These are phyloP conservation scores for Chrysopa pallens DNA, from an alignment of 1,140 invertebrate species.

Conservation along the genomic window DNA sequence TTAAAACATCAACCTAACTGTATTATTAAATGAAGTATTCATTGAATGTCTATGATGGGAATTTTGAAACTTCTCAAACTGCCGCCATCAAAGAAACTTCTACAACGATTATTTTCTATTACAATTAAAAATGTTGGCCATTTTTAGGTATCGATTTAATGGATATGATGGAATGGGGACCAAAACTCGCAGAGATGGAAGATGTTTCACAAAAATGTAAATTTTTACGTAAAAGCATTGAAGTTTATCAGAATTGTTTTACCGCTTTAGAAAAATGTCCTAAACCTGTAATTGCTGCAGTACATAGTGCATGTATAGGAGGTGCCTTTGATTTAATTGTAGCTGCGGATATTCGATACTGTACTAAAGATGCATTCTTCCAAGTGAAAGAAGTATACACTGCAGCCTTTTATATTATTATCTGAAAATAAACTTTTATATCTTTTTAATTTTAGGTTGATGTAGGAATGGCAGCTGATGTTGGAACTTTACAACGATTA, in stretches of 20 bases:
- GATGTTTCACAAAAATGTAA: slow-evolving; percentile 69
- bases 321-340: slow-evolving; percentile 76
- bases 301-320: slow-evolving; percentile 81
- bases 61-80: neutral
- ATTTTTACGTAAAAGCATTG: slow-evolving; percentile 43
- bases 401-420: neutral
- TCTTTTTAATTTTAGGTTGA: slow-evolving; percentile 25
- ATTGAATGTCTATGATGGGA: neutral
- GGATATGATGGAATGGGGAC: slow-evolving; percentile 37
- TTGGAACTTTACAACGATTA: slow-evolving; percentile 82
- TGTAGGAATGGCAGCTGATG: slow-evolving; percentile 82
- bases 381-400: slow-evolving; percentile 68
- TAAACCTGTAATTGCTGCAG: slow-evolving; percentile 79
- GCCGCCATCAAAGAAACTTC: neutral
- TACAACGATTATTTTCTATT: slow-evolving; percentile 1
- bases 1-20: too few relatives aligned
- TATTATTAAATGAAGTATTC: neutral
- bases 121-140: neutral
- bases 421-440: neutral
- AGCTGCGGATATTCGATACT: slow-evolving; percentile 83
- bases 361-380: slow-evolving; percentile 80
- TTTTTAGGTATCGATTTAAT: slow-evolving; percentile 48
- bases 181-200: slow-evolving; percentile 37
- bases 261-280: slow-evolving; percentile 53
- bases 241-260: slow-evolving; percentile 58